phyloP scores from a whole-genome alignment of 2,888 invertebrate species.

The Choristoneura rosaceana region DNA sequence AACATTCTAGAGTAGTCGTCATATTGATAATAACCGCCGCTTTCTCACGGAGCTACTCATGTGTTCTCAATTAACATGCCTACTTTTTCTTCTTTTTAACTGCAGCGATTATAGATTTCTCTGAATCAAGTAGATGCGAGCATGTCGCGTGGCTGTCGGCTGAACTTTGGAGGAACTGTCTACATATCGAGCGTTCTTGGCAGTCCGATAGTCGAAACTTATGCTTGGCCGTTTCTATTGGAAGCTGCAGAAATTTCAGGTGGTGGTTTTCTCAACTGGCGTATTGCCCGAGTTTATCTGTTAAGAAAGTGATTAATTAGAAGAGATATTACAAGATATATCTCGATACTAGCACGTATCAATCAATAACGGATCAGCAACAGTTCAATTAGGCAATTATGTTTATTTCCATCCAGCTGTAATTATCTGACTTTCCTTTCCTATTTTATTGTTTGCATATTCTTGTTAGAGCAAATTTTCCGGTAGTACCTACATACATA shows the following conservation, averaged over 20 bases:
- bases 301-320: background rate
- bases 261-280: background rate
- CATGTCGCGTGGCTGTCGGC: background rate
- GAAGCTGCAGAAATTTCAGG: constrained; percentile 11
- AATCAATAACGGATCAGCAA: background rate
- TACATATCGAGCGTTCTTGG: constrained; percentile 7
- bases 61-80: constrained; percentile 41
- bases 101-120: constrained; percentile 38
- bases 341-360: background rate
- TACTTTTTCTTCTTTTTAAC: constrained; percentile 31
- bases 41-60: constrained; percentile 40
- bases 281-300: background rate
- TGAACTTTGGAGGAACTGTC: constrained; percentile 5
- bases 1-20: constrained; percentile 37
- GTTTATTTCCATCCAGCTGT: background rate
- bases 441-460: constrained; percentile 4
- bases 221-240: background rate
- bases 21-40: constrained; percentile 36
- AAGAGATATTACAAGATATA: background rate
- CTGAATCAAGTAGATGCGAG: constrained; percentile 22
- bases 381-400: background rate
- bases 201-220: constrained; percentile 3
- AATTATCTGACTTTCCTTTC: background rate
- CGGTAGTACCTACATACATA: constrained; percentile 1
- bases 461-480: background rate